phyloP scores from a whole-genome alignment of 2,113 vertebrate genomes.

The Mugil cephalus region DNA sequence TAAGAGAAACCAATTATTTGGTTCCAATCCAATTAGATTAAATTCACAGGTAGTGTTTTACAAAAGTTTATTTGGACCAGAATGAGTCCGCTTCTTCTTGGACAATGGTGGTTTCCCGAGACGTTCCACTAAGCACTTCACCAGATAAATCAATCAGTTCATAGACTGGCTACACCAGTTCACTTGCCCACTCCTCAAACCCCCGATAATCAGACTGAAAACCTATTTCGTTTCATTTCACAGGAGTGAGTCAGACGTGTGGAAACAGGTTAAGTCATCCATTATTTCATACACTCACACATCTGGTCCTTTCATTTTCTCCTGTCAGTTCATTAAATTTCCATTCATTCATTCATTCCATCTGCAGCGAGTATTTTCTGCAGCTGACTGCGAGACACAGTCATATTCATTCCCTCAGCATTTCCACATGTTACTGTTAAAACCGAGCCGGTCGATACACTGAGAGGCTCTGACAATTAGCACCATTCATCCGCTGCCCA shows the following conservation, averaged over 20 bases:
- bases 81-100: neutral
- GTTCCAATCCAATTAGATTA: neutral
- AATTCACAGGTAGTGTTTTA: neutral
- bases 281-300: neutral
- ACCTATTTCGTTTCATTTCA: constrained; percentile 2
- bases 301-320: neutral
- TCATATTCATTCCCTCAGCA: neutral
- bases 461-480: constrained; percentile 55
- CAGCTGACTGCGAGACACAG: neutral
- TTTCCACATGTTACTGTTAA: constrained; percentile 41
- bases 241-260: constrained; percentile 1
- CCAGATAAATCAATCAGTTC: constrained; percentile 15
- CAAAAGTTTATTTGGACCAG: neutral
- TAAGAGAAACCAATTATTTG: no score
- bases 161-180: neutral
- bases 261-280: neutral
- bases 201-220: neutral
- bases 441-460: constrained; percentile 56
- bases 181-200: neutral
- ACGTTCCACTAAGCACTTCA: neutral
- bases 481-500: constrained; percentile 30
- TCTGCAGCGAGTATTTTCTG: neutral
- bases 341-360: constrained; percentile 1
- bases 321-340: neutral
- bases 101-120: no score